Evolutionary conservation across 2,113 vertebrate genomes (phyloP).

Genomic region (Numenius arquata): DNA sequence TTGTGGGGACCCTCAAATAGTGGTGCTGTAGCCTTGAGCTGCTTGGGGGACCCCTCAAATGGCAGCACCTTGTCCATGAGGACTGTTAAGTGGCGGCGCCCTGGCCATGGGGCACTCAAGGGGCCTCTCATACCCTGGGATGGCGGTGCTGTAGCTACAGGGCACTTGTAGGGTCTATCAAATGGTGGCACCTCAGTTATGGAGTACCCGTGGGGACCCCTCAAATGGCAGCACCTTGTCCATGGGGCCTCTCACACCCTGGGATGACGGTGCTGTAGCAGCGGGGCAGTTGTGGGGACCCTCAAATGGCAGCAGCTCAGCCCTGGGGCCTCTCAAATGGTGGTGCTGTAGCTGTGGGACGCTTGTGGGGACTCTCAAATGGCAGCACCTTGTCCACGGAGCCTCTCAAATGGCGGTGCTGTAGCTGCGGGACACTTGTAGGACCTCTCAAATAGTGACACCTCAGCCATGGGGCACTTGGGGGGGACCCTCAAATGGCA

Average conservation of each 20-base stretch:
- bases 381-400: neutral
- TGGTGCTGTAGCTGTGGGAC: neutral
- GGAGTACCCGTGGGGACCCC: neutral
- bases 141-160: too few species aligned
- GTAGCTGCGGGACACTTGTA: neutral
- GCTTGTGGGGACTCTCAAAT: neutral
- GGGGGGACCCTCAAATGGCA: too few species aligned
- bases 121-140: neutral
- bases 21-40: too few species aligned
- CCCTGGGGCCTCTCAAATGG: too few species aligned
- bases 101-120: neutral
- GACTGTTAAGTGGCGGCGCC: neutral
- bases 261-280: too few species aligned
- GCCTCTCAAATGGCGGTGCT: neutral
- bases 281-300: too few species aligned
- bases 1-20: too few species aligned
- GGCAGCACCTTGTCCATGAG: neutral
- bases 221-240: neutral
- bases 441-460: neutral
- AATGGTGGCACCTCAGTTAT: neutral
- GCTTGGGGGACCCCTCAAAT: neutral
- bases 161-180: too few species aligned
- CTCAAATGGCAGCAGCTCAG: neutral
- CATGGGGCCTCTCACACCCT: too few species aligned
- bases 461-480: too few species aligned